Evolutionary conservation across 1,140 invertebrate species (phyloP).

Genomic region (Episyrphus balteatus): DNA sequence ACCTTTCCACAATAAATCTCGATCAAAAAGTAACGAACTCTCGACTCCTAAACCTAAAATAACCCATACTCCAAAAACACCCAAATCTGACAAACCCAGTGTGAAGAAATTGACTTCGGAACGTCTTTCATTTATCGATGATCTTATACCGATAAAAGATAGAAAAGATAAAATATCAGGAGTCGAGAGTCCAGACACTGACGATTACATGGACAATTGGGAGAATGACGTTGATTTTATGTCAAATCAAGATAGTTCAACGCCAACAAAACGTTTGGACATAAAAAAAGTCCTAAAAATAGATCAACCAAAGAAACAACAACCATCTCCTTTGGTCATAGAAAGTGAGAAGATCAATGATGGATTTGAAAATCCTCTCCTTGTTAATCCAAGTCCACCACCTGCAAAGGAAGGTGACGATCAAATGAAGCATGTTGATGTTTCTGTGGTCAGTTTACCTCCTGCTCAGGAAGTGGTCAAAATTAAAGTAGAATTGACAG

Average conservation of each 20-base stretch:
- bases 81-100: background rate
- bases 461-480: too few relatives aligned
- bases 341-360: too few relatives aligned
- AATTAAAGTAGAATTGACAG: too few relatives aligned
- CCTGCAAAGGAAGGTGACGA: background rate
- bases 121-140: background rate
- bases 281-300: too few relatives aligned
- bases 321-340: too few relatives aligned
- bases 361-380: background rate
- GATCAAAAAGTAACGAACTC: background rate
- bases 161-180: background rate
- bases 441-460: too few relatives aligned
- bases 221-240: slow-evolving; percentile 16
- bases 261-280: slow-evolving; percentile 5
- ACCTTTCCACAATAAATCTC: background rate
- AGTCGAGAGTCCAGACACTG: slow-evolving; percentile 28
- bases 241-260: slow-evolving; percentile 15
- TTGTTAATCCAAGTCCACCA: slow-evolving; percentile 7
- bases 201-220: slow-evolving; percentile 35
- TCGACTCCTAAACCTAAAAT: background rate
- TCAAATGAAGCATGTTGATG: background rate
- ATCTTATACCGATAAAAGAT: background rate
- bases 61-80: background rate
- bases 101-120: background rate
- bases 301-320: too few relatives aligned